Evolutionary conservation across 2,113 vertebrate genomes (phyloP).

Genomic region (Galemys pyrenaicus): DNA sequence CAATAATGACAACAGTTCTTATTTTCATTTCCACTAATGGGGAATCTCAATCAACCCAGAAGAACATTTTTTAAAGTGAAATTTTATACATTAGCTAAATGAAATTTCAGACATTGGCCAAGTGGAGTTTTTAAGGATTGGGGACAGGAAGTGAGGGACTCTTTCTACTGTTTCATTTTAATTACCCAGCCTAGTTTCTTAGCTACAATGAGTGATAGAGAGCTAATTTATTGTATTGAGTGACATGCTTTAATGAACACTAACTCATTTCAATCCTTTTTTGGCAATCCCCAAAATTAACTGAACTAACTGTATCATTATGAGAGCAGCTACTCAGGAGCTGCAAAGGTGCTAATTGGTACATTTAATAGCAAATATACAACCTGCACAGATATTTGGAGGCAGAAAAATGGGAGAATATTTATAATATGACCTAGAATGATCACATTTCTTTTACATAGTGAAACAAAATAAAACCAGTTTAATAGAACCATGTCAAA

Average conservation of each 20-base stretch:
- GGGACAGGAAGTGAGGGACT: no score
- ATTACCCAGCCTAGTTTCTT: slow-evolving; percentile 1
- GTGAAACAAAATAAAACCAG: slow-evolving; percentile 65
- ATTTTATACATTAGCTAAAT: slow-evolving; percentile 51
- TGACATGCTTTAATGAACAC: slow-evolving; percentile 39
- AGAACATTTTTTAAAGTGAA: slow-evolving; percentile 14
- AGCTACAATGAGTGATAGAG: slow-evolving; percentile 16
- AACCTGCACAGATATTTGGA: background rate
- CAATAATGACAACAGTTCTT: background rate
- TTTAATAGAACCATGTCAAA: slow-evolving; percentile 66
- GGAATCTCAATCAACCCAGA: background rate
- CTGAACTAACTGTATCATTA: background rate
- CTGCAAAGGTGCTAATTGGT: background rate
- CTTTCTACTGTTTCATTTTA: slow-evolving; percentile 23
- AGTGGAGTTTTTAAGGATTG: background rate
- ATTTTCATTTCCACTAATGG: background rate
- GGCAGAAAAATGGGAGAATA: background rate
- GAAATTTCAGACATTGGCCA: slow-evolving; percentile 46
- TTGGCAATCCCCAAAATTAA: slow-evolving; percentile 30
- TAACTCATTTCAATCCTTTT: slow-evolving; percentile 37
- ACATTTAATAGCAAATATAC: slow-evolving; percentile 5
- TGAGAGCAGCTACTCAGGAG: background rate
- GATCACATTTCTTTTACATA: background rate
- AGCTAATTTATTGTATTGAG: slow-evolving; percentile 15
- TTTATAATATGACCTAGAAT: background rate